Percentiles rank a stretch among this genome's conserved stretches.
phyloP scores from a whole-genome alignment of 2,113 vertebrate genomes.

The Prietella phreatophila region DNA sequence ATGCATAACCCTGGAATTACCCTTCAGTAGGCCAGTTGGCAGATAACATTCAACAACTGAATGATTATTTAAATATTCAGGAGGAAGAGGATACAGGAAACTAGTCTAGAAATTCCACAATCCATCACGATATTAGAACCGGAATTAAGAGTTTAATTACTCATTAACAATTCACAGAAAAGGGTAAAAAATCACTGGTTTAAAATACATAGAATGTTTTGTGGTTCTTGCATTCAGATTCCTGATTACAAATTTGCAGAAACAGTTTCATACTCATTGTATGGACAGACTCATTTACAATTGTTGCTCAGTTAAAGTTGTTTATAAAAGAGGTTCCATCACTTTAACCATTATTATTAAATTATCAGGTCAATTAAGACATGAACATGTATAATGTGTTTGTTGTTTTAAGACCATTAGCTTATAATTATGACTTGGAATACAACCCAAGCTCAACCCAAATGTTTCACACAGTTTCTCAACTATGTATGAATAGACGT shows the following conservation, averaged over 20 bases:
- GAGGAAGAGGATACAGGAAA: background rate
- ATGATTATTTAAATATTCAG: background rate
- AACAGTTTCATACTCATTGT: background rate
- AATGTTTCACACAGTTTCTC: no score
- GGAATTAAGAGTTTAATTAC: background rate
- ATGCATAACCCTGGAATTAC: background rate
- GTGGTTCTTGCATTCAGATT: background rate
- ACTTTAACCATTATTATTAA: background rate
- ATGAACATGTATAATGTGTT: background rate
- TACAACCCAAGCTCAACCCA: background rate
- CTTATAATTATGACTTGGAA: background rate
- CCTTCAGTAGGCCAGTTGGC: background rate
- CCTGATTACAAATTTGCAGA: background rate
- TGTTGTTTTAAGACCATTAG: background rate
- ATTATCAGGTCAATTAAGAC: background rate
- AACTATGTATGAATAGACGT: background rate
- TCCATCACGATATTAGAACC: background rate
- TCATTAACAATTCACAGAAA: background rate
- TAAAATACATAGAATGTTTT: background rate
- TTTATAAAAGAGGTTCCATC: background rate
- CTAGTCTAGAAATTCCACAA: background rate
- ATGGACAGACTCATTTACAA: background rate
- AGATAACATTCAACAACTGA: background rate
- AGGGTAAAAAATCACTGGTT: background rate
- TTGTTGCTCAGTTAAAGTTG: background rate